phyloP scores from a whole-genome alignment of 2,797 vertebrate genomes.

The Paedocypris micromegethes region DNA sequence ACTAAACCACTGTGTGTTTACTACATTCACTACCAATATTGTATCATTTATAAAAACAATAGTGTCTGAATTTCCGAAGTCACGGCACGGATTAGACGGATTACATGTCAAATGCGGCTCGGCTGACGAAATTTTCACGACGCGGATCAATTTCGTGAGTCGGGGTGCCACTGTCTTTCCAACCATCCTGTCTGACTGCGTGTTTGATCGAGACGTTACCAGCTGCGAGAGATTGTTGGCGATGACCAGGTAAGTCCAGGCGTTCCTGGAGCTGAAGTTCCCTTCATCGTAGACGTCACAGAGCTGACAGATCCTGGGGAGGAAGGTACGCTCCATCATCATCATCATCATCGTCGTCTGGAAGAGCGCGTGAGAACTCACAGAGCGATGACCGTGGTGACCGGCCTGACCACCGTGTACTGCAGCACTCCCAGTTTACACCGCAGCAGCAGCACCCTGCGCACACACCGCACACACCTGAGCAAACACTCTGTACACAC shows the following conservation, averaged over 20 bases:
- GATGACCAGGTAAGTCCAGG: slow-evolving; percentile 97
- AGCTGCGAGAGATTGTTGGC: slow-evolving; percentile 96
- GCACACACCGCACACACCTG: slow-evolving; percentile 19
- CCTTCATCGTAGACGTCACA: slow-evolving; percentile 89
- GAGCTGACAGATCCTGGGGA: slow-evolving; percentile 84
- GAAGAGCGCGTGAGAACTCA: slow-evolving; percentile 65
- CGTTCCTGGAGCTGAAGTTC: slow-evolving; percentile 90
- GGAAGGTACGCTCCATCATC: too few species aligned
- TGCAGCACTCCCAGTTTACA: slow-evolving; percentile 96
- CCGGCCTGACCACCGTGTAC: slow-evolving; percentile 92
- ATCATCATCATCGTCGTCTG: too few species aligned
- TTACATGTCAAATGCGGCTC: too few species aligned
- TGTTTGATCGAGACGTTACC: slow-evolving; percentile 61
- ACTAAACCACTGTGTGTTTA: too few species aligned
- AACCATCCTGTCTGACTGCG: neutral
- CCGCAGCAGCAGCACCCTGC: slow-evolving; percentile 87
- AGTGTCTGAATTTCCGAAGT: too few species aligned
- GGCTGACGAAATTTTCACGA: too few species aligned
- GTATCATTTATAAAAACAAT: too few species aligned
- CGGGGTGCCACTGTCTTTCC: too few species aligned
- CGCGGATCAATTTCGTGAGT: too few species aligned
- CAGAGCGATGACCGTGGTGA: slow-evolving; percentile 93
- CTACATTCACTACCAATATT: too few species aligned
- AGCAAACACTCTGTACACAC: neutral
- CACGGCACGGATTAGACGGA: too few species aligned